Percentiles rank a stretch among this genome's conserved stretches.
These are phyloP conservation scores for Actinia tenebrosa DNA, from an alignment of 64 coral and sea anemone species.

Conservation along the genomic window DNA sequence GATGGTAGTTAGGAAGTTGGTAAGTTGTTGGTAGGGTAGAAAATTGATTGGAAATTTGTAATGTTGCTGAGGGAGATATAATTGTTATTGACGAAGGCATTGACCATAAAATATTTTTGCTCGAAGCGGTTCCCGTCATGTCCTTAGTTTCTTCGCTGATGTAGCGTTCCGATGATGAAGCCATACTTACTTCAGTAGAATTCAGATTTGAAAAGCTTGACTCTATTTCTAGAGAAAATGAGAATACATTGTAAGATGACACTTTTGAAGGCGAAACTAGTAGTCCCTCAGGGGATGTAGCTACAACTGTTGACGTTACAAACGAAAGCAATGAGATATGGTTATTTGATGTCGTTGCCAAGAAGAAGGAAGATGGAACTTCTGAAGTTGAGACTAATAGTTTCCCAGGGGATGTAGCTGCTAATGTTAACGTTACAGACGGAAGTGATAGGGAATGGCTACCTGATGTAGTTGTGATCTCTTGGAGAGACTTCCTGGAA, in stretches of 20 bases:
- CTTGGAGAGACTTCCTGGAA: not conserved
- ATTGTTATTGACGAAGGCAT: not conserved
- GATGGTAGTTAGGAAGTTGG: no score
- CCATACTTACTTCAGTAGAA: not conserved
- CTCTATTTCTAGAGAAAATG: not conserved
- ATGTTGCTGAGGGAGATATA: not conserved
- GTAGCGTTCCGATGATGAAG: not conserved
- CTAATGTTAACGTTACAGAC: no score
- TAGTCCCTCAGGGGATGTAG: not conserved
- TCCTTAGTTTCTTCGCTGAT: not conserved
- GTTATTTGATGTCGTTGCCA: not conserved
- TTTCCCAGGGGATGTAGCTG: no score
- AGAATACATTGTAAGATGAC: not conserved
- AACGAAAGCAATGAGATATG: not conserved
- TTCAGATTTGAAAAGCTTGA: not conserved
- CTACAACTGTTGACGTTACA: not conserved
- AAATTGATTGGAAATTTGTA: not conserved
- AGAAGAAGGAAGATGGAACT: no score
- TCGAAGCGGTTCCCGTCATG: not conserved
- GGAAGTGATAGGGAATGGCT: no score
- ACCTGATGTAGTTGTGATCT: not conserved
- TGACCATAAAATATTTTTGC: not conserved
- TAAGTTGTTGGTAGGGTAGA: no score
- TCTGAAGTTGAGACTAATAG: no score
- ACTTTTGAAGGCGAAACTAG: not conserved